Evolutionary conservation across 2,797 vertebrate species (phyloP).

Genomic region (Anolis apletophallus): DNA sequence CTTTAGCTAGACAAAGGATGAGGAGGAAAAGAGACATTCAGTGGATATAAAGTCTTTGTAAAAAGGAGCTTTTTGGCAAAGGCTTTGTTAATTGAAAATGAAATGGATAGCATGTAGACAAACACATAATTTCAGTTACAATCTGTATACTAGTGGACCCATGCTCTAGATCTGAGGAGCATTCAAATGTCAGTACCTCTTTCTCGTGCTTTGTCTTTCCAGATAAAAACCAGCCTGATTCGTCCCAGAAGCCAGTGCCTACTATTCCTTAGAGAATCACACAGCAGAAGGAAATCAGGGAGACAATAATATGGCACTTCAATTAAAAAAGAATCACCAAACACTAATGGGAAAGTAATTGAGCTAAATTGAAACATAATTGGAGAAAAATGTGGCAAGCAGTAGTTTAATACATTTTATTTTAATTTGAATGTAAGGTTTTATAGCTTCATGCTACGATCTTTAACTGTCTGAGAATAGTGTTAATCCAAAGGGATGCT

Average conservation of each 20-base stretch:
- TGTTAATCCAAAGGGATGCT: constrained; percentile 6
- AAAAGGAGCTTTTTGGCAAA: too few relatives aligned
- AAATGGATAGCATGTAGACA: background rate
- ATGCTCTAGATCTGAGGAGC: background rate
- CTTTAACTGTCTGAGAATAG: constrained; percentile 13
- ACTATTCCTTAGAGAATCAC: constrained; percentile 18
- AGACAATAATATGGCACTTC: constrained; percentile 59
- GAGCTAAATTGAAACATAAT: constrained; percentile 81
- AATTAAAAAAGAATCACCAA: constrained; percentile 74
- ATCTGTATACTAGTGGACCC: background rate
- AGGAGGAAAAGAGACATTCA: too few relatives aligned
- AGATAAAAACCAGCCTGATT: background rate
- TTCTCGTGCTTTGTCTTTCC: background rate
- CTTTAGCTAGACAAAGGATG: too few relatives aligned
- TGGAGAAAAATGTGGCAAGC: constrained; percentile 70
- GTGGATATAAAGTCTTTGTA: too few relatives aligned
- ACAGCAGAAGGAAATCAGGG: constrained; percentile 35
- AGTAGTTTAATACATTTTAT: constrained; percentile 64
- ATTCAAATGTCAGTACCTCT: background rate
- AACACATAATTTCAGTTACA: too few relatives aligned
- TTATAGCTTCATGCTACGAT: constrained; percentile 56
- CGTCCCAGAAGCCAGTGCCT: constrained; percentile 23
- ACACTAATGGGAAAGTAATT: constrained; percentile 79
- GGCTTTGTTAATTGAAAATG: too few relatives aligned
- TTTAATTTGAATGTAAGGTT: constrained; percentile 66